phyloP scores from a whole-genome alignment of 2,888 invertebrate genomes.

The Deilephila elpenor region DNA sequence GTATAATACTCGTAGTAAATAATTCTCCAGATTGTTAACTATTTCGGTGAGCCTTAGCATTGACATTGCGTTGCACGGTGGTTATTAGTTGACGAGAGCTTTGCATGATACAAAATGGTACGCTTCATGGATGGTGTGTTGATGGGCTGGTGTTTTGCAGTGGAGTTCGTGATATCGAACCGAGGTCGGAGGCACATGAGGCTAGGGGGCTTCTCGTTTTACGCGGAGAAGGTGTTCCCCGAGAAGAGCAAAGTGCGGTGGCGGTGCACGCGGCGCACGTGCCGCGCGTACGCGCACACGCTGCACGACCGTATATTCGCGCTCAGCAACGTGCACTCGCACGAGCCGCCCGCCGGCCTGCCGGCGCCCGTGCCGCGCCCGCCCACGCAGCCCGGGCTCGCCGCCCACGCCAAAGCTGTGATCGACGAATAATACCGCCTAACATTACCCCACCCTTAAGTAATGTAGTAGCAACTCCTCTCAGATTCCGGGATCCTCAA shows the following conservation, averaged over 20 bases:
- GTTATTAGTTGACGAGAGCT: neutral
- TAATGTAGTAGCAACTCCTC: neutral
- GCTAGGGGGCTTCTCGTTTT: slow-evolving; percentile 80
- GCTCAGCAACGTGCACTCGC: slow-evolving; percentile 79
- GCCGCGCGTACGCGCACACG: slow-evolving; percentile 81
- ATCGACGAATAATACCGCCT: slow-evolving; percentile 61
- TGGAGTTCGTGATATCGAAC: slow-evolving; percentile 83
- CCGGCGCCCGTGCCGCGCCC: slow-evolving; percentile 48
- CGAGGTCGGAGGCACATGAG: slow-evolving; percentile 81
- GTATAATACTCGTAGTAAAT: no score
- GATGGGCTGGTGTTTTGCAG: slow-evolving; percentile 74
- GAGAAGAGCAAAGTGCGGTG: slow-evolving; percentile 82
- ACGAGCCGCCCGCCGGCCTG: slow-evolving; percentile 64
- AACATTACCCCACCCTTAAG: slow-evolving; percentile 1
- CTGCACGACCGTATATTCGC: slow-evolving; percentile 81
- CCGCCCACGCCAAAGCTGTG: slow-evolving; percentile 64
- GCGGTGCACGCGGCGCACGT: slow-evolving; percentile 81
- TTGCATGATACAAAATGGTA: slow-evolving; percentile 17
- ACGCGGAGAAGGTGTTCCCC: slow-evolving; percentile 82
- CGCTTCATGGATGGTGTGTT: slow-evolving; percentile 53
- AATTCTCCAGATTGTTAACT: no score
- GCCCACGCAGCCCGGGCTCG: slow-evolving; percentile 53
- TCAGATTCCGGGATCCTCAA: no score
- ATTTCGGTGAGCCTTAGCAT: neutral
- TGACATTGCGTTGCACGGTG: slow-evolving; percentile 27